Conservation (phyloP, 1,140 invertebrate species). For the Drosophila kepulauana region DNA sequence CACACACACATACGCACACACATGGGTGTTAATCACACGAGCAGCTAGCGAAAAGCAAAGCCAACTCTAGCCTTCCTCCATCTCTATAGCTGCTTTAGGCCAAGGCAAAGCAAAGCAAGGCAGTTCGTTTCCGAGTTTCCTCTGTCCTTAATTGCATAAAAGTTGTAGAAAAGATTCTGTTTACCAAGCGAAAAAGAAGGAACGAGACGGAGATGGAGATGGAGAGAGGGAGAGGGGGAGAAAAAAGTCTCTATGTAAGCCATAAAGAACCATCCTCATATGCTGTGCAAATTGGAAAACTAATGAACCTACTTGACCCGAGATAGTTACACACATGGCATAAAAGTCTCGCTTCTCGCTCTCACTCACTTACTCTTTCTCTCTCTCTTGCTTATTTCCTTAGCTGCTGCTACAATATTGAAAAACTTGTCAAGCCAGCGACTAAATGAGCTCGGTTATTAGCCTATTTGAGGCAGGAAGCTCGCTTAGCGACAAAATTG, state of each 20-base stretch:
- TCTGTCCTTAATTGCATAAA: conserved; percentile 42
- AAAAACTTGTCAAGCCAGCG: conserved; percentile 12
- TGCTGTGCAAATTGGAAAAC: conserved; percentile 28
- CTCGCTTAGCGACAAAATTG: neutral
- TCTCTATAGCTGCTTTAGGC: neutral
- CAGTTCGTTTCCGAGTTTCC: conserved; percentile 4
- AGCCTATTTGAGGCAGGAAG: conserved; percentile 7
- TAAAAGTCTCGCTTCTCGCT: neutral
- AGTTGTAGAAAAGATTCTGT: conserved; percentile 46
- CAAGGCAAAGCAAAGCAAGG: neutral
- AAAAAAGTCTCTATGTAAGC: conserved; percentile 2
- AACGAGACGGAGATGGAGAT: neutral
- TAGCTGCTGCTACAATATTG: conserved; percentile 12
- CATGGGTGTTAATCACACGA: conserved; percentile 23
- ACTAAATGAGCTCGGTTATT: conserved; percentile 13
- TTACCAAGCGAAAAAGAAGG: conserved; percentile 14
- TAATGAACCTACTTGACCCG: conserved; percentile 32
- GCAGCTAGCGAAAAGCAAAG: conserved; percentile 18
- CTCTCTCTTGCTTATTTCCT: neutral
- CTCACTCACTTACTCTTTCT: too few relatives aligned
- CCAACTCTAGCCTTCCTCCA: neutral
- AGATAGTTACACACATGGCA: conserved; percentile 1
- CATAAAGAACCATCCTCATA: conserved; percentile 9
- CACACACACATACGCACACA: neutral
- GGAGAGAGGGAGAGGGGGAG: neutral